Evolutionary conservation across 2,888 invertebrate species (phyloP).

Genomic region (Ornithoptera priamus): DNA sequence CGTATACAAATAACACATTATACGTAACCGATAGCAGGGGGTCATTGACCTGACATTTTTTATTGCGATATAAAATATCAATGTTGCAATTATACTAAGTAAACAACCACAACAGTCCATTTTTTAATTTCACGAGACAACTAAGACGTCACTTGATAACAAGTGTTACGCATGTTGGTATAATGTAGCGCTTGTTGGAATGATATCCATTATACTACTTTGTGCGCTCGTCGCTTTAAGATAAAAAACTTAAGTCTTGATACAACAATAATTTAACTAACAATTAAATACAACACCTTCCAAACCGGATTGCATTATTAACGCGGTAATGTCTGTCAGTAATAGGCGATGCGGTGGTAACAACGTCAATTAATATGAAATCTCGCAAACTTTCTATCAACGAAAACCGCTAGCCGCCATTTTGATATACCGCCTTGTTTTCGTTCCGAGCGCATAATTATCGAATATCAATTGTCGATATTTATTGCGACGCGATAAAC

Average conservation of each 20-base stretch:
- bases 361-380: constrained; percentile 7
- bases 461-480: constrained; percentile 54
- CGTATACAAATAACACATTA: constrained; percentile 12
- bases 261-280: no score
- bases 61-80: constrained; percentile 16
- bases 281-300: no score
- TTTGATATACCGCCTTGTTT: constrained; percentile 43
- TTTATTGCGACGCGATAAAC: constrained; percentile 50
- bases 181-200: no score
- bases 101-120: neutral
- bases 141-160: no score
- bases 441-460: constrained; percentile 46
- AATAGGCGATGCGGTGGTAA: neutral
- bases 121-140: neutral
- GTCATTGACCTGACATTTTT: constrained; percentile 16
- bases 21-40: constrained; percentile 19
- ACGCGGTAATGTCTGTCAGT: no score
- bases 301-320: no score
- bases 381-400: constrained; percentile 30
- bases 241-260: no score
- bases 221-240: no score
- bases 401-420: constrained; percentile 45
- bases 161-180: no score
- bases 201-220: no score
- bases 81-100: constrained; percentile 18